phyloP scores from a whole-genome alignment of 2,888 invertebrate species.

The Netelia fuscicornis region DNA sequence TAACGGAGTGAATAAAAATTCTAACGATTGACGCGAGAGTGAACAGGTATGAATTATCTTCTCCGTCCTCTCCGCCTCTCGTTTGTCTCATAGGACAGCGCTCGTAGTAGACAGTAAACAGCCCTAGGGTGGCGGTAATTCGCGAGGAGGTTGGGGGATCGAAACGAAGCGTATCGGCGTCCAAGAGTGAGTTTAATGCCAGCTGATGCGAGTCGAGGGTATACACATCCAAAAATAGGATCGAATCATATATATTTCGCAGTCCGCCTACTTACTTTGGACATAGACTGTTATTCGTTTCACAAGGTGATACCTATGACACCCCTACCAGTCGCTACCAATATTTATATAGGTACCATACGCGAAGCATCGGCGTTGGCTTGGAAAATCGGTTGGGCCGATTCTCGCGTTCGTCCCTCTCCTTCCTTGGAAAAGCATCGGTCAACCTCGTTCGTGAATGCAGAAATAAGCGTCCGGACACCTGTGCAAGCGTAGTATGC shows the following conservation, averaged over 20 bases:
- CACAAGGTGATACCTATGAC: slow-evolving; percentile 28
- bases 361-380: not conserved
- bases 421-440: not conserved
- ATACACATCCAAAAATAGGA: slow-evolving; percentile 45
- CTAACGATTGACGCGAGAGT: slow-evolving; percentile 7
- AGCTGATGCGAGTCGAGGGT: not conserved
- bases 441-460: not conserved
- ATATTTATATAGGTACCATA: not conserved
- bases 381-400: not conserved
- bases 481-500: too few species aligned
- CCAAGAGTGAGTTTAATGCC: slow-evolving; percentile 33
- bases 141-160: not conserved
- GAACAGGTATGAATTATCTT: slow-evolving; percentile 24
- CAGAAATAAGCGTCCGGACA: too few species aligned
- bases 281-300: slow-evolving; percentile 19
- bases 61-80: too few species aligned
- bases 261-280: slow-evolving; percentile 7
- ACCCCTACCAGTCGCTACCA: not conserved
- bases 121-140: not conserved
- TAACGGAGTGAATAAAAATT: slow-evolving; percentile 5
- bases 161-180: not conserved
- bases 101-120: too few species aligned
- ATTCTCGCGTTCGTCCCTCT: not conserved
- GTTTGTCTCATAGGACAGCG: too few species aligned
- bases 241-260: slow-evolving; percentile 16